Conservation (phyloP, 2,797 vertebrate genomes). For the Sebastes steindachneri region DNA sequence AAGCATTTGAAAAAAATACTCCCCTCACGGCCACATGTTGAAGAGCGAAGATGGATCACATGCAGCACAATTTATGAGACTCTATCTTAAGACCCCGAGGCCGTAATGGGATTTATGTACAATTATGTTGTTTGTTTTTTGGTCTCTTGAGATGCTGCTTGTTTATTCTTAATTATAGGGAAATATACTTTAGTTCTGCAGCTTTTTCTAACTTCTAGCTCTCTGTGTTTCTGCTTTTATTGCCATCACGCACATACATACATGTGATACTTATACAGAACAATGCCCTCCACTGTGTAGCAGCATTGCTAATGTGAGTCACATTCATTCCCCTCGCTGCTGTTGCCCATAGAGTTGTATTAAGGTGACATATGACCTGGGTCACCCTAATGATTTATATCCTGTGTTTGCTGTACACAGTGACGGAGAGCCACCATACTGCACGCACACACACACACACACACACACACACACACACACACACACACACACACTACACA, state of each 20-base stretch:
- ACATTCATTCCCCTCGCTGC: conserved; percentile 16
- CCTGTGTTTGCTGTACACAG: conserved; percentile 44
- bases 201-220: conserved; percentile 7
- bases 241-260: background rate
- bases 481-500: conserved; percentile 4
- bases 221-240: background rate
- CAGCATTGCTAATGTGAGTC: conserved; percentile 39
- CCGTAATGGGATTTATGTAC: conserved; percentile 50
- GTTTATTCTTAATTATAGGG: conserved; percentile 38
- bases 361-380: conserved; percentile 13
- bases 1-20: conserved; percentile 22
- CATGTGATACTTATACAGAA: conserved; percentile 9
- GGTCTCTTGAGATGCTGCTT: conserved; percentile 48
- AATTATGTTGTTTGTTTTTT: conserved; percentile 40
- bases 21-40: background rate
- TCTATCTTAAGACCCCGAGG: conserved; percentile 47
- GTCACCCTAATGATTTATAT: conserved; percentile 58
- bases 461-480: background rate
- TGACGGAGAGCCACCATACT: conserved; percentile 21
- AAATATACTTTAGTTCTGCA: conserved; percentile 30
- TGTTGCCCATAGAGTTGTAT: conserved; percentile 9
- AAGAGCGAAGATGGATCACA: conserved; percentile 55
- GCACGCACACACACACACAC: conserved; percentile 1
- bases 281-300: conserved; percentile 18
- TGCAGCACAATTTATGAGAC: conserved; percentile 45